These are phyloP conservation scores for Drosophila sucinea DNA, from an alignment of 1,140 invertebrate genomes.

Conservation along the genomic window DNA sequence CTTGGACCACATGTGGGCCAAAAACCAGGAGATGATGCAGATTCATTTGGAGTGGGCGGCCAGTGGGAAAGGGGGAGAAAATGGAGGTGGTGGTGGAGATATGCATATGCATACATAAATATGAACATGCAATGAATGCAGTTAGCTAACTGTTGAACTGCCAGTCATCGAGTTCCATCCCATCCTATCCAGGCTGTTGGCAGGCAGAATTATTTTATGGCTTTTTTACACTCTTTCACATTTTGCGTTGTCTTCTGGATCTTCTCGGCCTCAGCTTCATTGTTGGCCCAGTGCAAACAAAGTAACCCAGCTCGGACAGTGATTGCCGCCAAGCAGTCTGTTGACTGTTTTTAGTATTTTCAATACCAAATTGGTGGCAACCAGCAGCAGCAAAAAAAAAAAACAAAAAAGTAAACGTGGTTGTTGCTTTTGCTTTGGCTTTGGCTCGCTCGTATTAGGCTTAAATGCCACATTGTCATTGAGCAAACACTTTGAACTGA, in stretches of 20 bases:
- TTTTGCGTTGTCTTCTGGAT: conserved; percentile 31
- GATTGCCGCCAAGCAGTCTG: conserved; percentile 73
- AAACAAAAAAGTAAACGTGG: conserved; percentile 21
- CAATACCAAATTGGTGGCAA: conserved; percentile 77
- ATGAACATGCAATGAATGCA: conserved; percentile 34
- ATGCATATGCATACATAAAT: conserved; percentile 32
- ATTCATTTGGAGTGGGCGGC: conserved; percentile 21
- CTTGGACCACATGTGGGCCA: conserved; percentile 67
- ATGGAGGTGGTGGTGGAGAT: neutral
- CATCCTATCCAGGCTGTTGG: conserved; percentile 22
- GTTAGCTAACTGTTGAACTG: conserved; percentile 23
- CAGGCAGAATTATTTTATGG: conserved; percentile 16
- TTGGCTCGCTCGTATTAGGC: conserved; percentile 72
- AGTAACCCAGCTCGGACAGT: conserved; percentile 34
- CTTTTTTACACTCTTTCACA: conserved; percentile 30
- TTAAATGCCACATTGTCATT: conserved; percentile 79
- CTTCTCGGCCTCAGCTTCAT: conserved; percentile 33
- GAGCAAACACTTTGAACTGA: conserved; percentile 62
- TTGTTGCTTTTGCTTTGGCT: neutral
- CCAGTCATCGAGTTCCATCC: conserved; percentile 26
- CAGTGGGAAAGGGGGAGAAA: neutral
- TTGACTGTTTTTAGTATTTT: conserved; percentile 57
- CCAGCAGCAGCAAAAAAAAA: conserved; percentile 26
- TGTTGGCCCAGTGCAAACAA: conserved; percentile 64
- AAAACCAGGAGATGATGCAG: conserved; percentile 43